phyloP scores from a whole-genome alignment of 2,888 invertebrate genomes.

The Hetaerina titia region DNA sequence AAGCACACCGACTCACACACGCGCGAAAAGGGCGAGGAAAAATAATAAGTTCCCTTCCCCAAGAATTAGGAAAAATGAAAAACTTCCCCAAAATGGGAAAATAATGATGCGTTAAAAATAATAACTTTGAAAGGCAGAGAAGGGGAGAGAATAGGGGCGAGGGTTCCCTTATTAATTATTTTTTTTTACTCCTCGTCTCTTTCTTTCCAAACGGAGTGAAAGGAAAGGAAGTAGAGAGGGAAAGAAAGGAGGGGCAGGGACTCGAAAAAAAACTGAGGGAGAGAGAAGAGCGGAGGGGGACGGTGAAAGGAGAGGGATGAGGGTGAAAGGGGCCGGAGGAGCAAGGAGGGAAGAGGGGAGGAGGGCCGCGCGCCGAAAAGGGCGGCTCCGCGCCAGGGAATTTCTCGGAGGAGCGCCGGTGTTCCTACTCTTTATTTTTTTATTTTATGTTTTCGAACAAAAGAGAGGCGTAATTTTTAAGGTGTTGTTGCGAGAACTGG shows the following conservation, averaged over 20 bases:
- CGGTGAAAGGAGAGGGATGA: not conserved
- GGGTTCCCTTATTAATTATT: conserved; percentile 1
- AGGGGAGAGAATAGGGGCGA: not conserved
- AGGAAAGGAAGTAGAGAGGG: not conserved
- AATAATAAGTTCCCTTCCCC: conserved; percentile 32
- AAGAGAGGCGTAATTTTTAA: conserved; percentile 51
- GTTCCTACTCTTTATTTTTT: not conserved
- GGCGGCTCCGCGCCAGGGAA: not conserved
- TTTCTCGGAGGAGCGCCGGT: conserved; percentile 29
- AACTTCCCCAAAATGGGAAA: conserved; percentile 30
- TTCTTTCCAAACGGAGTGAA: not conserved
- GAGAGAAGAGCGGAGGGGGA: not conserved
- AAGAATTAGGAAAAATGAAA: conserved; percentile 24
- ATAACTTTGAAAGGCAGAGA: not conserved
- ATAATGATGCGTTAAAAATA: conserved; percentile 66
- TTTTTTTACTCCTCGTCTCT: not conserved
- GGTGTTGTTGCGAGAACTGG: conserved; percentile 7
- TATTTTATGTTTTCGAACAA: conserved; percentile 42
- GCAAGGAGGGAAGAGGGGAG: not conserved
- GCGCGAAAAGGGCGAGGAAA: conserved; percentile 8
- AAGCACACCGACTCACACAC: not conserved
- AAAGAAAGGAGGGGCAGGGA: not conserved
- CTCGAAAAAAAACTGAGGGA: too few relatives aligned
- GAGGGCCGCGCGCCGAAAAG: not conserved
- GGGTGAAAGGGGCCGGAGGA: not conserved